Conservation (phyloP, 2,797 vertebrate species). For the Microhierax caerulescens region DNA sequence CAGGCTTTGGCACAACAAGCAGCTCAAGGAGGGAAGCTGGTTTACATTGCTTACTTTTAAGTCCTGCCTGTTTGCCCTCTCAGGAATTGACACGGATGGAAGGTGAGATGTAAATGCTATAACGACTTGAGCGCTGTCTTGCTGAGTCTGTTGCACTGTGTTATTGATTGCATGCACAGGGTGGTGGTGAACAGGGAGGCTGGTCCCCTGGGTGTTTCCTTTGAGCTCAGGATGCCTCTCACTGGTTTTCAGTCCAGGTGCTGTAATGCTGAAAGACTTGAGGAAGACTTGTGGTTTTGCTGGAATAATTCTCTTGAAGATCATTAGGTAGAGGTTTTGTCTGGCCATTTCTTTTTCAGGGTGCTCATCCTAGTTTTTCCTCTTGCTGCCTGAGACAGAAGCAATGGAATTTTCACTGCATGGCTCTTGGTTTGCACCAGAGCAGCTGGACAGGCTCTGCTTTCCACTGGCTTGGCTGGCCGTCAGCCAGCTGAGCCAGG, state of each 20-base stretch:
- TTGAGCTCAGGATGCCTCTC: background rate
- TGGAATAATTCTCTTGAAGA: background rate
- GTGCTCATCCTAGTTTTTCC: background rate
- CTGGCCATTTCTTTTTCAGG: background rate
- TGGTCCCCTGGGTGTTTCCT: fast-evolving
- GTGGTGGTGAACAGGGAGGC: background rate
- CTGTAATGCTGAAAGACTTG: background rate
- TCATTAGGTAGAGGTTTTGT: background rate
- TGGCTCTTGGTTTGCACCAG: background rate
- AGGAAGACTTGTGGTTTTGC: background rate
- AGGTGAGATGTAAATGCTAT: background rate
- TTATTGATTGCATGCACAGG: background rate
- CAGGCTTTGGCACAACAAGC: background rate
- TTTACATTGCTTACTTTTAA: background rate
- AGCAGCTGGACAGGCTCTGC: background rate
- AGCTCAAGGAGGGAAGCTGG: background rate
- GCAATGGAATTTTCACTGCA: background rate
- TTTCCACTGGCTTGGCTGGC: background rate
- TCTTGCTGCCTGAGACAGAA: background rate
- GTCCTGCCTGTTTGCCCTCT: background rate
- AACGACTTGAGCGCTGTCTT: background rate
- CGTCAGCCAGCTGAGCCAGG: background rate
- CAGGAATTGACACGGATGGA: background rate
- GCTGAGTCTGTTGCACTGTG: background rate
- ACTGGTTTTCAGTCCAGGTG: background rate